Base-by-base conservation (phyloP, 1,140 invertebrate species). In the Drosophila jambulina region DNA sequence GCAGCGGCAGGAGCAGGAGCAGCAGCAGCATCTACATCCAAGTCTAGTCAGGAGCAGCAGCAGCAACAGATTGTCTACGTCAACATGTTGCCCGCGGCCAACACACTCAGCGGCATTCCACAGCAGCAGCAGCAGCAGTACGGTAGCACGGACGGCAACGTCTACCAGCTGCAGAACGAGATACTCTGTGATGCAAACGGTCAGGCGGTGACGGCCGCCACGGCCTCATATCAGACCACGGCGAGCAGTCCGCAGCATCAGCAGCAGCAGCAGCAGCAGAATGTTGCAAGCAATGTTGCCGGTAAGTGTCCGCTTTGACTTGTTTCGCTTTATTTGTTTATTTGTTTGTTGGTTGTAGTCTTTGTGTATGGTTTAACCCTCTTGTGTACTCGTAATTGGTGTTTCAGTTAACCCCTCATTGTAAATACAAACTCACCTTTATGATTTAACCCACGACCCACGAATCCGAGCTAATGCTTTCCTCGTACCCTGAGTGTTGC, bases 131-230 rank as follows among this genome's bases (percentile, higher is more conserved):
- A 77, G 27, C 77, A 67, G 49, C 80, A 82, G 54, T 79, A 78
- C 59, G 63, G 51, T 42, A 92, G 72, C 64, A 91, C 90, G 51
- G 91, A 92, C 58, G 91, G 91, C 46, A 69, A 67, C 51, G 91
- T 92, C 65, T 92, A 88, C 78, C 87, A 92, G 75, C 75, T 91
- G 75, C 84, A 92, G 76, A 92, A 78, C 10, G 91, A 92, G 78
- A 86, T 92, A 80, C 79, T 92, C 78, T 92, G 91, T 82, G 91
- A 92, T 91, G 77, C 80, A 17, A 87, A 87, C 60, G 85, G 84
- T 48, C 84, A 84, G 51, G 63, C 83, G n/a, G 75, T 82, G 23
- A 70, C 69, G 12, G 67, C 76, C 51, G 60, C 82, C 40, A 81
- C 82, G 58, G 88, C 80, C 32, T 70, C 86, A 82, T 91, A 91